Base-by-base conservation (phyloP, 2,888 invertebrate species). In the Papilio gigon region DNA sequence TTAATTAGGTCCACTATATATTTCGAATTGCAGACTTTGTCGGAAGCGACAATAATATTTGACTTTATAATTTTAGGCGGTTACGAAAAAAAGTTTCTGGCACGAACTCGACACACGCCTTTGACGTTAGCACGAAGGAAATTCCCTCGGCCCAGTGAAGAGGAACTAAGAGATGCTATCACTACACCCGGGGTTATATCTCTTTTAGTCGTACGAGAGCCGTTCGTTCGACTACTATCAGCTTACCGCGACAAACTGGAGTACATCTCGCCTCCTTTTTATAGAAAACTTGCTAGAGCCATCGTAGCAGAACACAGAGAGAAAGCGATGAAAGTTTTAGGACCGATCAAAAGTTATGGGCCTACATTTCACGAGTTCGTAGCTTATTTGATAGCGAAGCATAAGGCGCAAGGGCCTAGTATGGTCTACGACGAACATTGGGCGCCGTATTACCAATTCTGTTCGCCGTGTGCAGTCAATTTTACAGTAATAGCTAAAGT, bases 181-280 rank as follows among this genome's bases (percentile, higher is more conserved):
- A 87, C 80, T 70, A 86, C 94, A 42, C 93, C 93, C 3, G 93
- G 93, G 25, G 94, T 95, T 4, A 83, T 95, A 71, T 94, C 95
- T 60, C 93, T 95, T 73, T 83, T 95, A 61, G 94, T 95, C 30
- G 95, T 95, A 2, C 93, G 95, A 50, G 95, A 95, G 83, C 95
- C 95, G 1, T 95, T 95, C 77, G 95, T 95, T 75, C 90, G 95
- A 70, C 86, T 95, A 40, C 88, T 95, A 59, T 95, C 95, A 61
- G 95, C 95, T 14, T 95, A 95, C 80, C 92, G 95, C 58, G 95
- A 95, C 80, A 95, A 95, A 87, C 89, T 97, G 71, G 95, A 95
- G 82, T 94, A 95, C 75, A 90, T 94, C 70, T 93, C 94, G 2
- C 95, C 95, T 72, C 94, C 94, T 8, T 95, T 93, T 79, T 95